Evolutionary conservation across 2,888 invertebrate species (phyloP), one percentile per base, ranked within the genome.

Genomic region (Sympetrum striolatum): DNA sequence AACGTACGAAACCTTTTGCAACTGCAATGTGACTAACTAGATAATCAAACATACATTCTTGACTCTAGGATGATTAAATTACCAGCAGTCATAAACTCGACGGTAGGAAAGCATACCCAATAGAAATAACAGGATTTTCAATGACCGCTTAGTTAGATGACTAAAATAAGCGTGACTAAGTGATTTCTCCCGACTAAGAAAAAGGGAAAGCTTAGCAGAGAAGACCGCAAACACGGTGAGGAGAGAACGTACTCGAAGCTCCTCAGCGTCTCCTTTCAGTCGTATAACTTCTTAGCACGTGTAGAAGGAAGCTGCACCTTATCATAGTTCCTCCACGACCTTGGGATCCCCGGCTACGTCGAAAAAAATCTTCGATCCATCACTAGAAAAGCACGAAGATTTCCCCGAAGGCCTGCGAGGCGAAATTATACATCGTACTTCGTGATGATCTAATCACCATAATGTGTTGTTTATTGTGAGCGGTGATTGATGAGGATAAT

Each of bases 401-500:
- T 60, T 35, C 22, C 60, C 37, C 6, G 37, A 37, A 35, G 60
- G 22, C 35, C 58, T 60, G 25, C 37, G 35, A 37, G 86, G 22
- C 60, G 15, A 86, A 86, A 86, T 86, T 86, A 86, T 37, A 37
- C 37, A 86, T 37, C n/a, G 86, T 37, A 35, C 60, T 58, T 60
- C 64, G 86, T 86, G 86, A 86, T 86, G 86, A 86, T 86, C 58
- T n/a, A 86, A 86, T 86, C 86, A 1, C 12, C 35, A 37, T 86
- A 86, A 86, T 86, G 86, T 60, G 86, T 31, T 60, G 86, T 58
- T 86, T 60, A 60, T 60, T 86, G 60, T 22, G 86, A 35, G 39
- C 39, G 58, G 60, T 86, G 86, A 86, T 86, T 86, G 86, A 86
- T 86, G 86, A 44, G 37, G 86, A 86, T 60, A 64, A 60, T 86